These are phyloP conservation scores for Hedya salicella DNA, from an alignment of 2,888 invertebrate species.

Conservation along the genomic window DNA sequence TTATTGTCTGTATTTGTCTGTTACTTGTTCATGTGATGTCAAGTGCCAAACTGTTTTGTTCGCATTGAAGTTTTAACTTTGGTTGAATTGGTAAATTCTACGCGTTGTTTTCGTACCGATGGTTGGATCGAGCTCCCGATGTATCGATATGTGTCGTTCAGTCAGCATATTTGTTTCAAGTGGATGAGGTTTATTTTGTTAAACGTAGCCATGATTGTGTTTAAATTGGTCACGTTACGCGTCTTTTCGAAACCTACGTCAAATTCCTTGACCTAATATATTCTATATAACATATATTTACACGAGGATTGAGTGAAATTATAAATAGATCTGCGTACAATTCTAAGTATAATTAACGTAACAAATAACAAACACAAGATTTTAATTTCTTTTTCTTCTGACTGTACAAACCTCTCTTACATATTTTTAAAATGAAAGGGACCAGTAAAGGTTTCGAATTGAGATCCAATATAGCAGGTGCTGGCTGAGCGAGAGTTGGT, in stretches of 20 bases:
- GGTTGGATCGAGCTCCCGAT: slow-evolving; percentile 4
- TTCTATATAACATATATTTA: no score
- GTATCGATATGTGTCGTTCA: background rate
- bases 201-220: background rate
- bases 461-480: background rate
- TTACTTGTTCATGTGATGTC: slow-evolving; percentile 40
- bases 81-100: slow-evolving; percentile 32
- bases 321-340: no score
- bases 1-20: slow-evolving; percentile 30
- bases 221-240: no score
- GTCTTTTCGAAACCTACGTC: no score
- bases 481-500: slow-evolving; percentile 4
- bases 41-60: slow-evolving; percentile 41
- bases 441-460: no score
- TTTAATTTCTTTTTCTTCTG: no score
- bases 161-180: slow-evolving; percentile 1
- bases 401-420: no score
- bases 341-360: no score
- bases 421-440: background rate
- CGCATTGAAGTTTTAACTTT: slow-evolving; percentile 34
- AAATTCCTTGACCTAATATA: no score
- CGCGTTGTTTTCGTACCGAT: slow-evolving; percentile 28
- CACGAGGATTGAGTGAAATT: no score
- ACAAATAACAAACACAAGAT: no score
- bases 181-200: background rate